Percentiles rank a stretch among this genome's conserved stretches.
phyloP scores from a whole-genome alignment of 2,888 invertebrate genomes.

The Eupithecia abbreviata region DNA sequence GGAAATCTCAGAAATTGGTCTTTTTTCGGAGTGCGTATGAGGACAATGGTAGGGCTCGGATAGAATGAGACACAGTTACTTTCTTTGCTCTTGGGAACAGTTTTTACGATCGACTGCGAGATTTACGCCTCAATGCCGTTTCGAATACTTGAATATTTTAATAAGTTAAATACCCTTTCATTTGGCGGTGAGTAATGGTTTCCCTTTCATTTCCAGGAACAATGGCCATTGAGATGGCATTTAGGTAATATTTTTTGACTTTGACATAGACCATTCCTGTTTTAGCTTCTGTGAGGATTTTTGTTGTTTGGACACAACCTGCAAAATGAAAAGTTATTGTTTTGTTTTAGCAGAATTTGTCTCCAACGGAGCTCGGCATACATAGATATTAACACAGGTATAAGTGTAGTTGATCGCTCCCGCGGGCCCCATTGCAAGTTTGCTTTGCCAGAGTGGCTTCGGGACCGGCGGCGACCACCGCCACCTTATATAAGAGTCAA shows the following conservation, averaged over 20 bases:
- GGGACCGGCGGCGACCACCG: constrained; percentile 46
- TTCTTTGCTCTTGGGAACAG: constrained; percentile 71
- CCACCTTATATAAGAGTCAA: background rate
- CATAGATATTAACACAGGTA: constrained; percentile 64
- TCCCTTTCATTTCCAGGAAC: constrained; percentile 56
- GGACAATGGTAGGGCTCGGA: constrained; percentile 73
- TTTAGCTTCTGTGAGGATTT: constrained; percentile 22
- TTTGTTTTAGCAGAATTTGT: constrained; percentile 61
- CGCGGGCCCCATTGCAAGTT: constrained; percentile 67
- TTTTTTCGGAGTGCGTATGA: constrained; percentile 78
- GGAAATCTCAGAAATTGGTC: constrained; percentile 83
- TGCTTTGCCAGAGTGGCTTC: constrained; percentile 54
- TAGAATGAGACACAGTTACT: constrained; percentile 76
- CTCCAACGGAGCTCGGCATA: constrained; percentile 64
- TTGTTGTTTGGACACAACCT: constrained; percentile 35
- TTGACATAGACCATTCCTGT: constrained; percentile 26
- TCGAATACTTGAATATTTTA: constrained; percentile 72
- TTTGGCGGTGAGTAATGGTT: constrained; percentile 54
- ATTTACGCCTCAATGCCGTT: constrained; percentile 72
- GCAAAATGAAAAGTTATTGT: constrained; percentile 56
- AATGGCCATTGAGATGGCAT: constrained; percentile 41
- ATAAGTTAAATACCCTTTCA: constrained; percentile 62
- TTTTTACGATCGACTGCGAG: constrained; percentile 77
- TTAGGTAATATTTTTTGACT: constrained; percentile 39
- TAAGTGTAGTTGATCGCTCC: constrained; percentile 70